phyloP scores from a whole-genome alignment of 2,113 vertebrate genomes.

The Morone chrysops region DNA sequence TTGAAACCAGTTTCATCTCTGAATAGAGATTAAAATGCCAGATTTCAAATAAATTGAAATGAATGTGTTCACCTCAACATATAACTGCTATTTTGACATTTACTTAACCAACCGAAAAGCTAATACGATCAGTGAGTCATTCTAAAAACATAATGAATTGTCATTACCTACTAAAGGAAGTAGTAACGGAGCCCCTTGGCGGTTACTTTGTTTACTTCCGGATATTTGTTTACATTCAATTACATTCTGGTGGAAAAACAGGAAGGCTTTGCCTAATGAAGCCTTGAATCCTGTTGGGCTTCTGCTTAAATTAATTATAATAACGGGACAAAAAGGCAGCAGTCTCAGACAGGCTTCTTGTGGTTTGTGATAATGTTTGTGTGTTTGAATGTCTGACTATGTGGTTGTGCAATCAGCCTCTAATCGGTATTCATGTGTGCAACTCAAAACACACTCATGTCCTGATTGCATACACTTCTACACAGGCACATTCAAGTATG shows the following conservation, averaged over 20 bases:
- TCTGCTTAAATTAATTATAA: conserved; percentile 59
- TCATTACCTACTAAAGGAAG: conserved; percentile 35
- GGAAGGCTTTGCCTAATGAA: conserved; percentile 61
- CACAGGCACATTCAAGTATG: background rate
- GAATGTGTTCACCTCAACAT: background rate
- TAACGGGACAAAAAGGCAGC: conserved; percentile 28
- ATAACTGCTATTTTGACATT: background rate
- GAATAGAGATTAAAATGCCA: background rate
- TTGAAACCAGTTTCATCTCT: no score
- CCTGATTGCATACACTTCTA: conserved; percentile 23
- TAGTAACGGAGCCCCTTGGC: background rate
- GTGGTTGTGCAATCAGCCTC: background rate
- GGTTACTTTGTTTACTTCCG: conserved; percentile 17
- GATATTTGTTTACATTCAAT: conserved; percentile 61
- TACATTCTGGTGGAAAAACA: conserved; percentile 45
- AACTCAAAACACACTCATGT: background rate
- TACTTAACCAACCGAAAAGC: background rate
- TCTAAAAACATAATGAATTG: background rate
- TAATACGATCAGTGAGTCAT: background rate
- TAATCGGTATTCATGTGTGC: background rate
- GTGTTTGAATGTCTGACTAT: background rate
- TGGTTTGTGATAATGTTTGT: background rate
- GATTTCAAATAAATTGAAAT: background rate
- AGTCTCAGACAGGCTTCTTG: background rate
- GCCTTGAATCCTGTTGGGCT: conserved; percentile 18